Evolutionary conservation across 2,888 invertebrate species (phyloP).

Genomic region (Dysmachus trigonus): DNA sequence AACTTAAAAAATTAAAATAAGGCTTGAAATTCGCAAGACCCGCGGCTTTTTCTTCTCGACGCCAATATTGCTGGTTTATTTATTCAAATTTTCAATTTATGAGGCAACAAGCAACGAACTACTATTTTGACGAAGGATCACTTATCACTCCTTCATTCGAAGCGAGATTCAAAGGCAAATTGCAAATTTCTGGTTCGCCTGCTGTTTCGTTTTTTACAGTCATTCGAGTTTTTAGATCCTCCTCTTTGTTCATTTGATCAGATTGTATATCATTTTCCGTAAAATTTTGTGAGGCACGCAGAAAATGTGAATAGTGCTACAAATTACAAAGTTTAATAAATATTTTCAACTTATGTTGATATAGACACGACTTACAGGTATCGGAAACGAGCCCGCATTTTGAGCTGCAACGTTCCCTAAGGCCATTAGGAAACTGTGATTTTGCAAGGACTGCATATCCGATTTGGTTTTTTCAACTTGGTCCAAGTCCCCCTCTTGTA

Average conservation of each 20-base stretch:
- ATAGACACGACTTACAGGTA: conserved; percentile 51
- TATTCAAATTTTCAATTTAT: not conserved
- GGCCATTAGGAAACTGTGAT: conserved; percentile 55
- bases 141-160: conserved; percentile 51
- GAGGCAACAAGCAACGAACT: not conserved
- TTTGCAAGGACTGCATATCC: conserved; percentile 54
- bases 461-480: conserved; percentile 46
- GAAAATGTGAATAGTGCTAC: conserved; percentile 54
- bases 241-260: conserved; percentile 44
- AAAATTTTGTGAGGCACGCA: conserved; percentile 54
- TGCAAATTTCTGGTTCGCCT: conserved; percentile 54
- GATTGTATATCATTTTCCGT: conserved; percentile 43
- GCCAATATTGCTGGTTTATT: not conserved
- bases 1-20: not conserved
- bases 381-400: conserved; percentile 52
- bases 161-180: conserved; percentile 56
- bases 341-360: not conserved
- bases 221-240: conserved; percentile 18
- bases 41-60: not conserved
- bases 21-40: not conserved
- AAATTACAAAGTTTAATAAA: conserved; percentile 4
- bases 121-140: conserved; percentile 19
- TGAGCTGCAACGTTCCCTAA: conserved; percentile 52
- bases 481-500: conserved; percentile 36
- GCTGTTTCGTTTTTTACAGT: conserved; percentile 50